Conservation (phyloP, 1,140 invertebrate species). For the Lepidostoma basale region DNA sequence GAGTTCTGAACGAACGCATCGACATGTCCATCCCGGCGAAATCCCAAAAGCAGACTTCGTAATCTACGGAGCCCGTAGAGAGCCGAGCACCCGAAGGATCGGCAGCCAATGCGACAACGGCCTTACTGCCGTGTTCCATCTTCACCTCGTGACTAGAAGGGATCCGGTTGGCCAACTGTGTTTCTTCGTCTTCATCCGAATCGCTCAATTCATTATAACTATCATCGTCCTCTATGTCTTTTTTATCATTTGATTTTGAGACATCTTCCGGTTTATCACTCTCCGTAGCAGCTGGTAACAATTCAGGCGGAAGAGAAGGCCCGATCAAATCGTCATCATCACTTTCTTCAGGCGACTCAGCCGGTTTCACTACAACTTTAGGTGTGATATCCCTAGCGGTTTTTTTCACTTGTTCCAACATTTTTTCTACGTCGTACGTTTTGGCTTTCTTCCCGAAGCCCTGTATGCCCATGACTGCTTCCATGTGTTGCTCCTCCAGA, state of each 20-base stretch:
- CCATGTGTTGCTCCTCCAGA: slow-evolving; percentile 68
- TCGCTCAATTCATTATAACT: slow-evolving; percentile 62
- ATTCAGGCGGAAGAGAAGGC: slow-evolving; percentile 60
- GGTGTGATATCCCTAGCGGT: slow-evolving; percentile 49
- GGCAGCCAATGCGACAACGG: slow-evolving; percentile 84
- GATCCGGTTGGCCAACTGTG: slow-evolving; percentile 66
- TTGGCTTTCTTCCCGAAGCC: slow-evolving; percentile 81
- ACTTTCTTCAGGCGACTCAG: slow-evolving; percentile 49
- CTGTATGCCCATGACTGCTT: slow-evolving; percentile 76
- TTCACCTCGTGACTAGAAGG: slow-evolving; percentile 79
- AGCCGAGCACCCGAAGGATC: slow-evolving; percentile 93
- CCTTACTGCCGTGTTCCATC: slow-evolving; percentile 85
- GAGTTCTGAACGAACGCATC: slow-evolving; percentile 87
- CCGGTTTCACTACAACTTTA: slow-evolving; percentile 48
- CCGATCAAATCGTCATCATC: slow-evolving; percentile 66
- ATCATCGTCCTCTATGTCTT: slow-evolving; percentile 55
- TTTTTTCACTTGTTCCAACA: slow-evolving; percentile 60
- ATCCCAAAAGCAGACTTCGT: slow-evolving; percentile 97
- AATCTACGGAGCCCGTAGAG: slow-evolving; percentile 92
- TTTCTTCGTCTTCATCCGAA: slow-evolving; percentile 63
- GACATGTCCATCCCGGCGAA: slow-evolving; percentile 97
- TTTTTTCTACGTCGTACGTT: slow-evolving; percentile 71
- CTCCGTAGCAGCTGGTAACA: slow-evolving; percentile 41
- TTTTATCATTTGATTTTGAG: slow-evolving; percentile 48
- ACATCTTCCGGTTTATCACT: slow-evolving; percentile 45